phyloP scores from a whole-genome alignment of 2,113 vertebrate genomes.

The Dromiciops gliroides region DNA sequence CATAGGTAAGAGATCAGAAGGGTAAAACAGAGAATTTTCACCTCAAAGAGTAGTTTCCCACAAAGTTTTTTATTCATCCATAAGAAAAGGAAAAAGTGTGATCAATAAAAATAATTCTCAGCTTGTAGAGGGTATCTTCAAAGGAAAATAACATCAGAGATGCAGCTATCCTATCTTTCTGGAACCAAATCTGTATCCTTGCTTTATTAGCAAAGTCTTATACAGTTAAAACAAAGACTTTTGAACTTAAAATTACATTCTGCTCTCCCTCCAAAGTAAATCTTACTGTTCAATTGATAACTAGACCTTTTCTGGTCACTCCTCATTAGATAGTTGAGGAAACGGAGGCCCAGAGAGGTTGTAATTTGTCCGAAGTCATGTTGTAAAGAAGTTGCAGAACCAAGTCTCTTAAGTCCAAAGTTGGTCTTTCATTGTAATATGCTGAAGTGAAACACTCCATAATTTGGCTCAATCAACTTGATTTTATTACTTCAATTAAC shows the following conservation, averaged over 20 bases:
- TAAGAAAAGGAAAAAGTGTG: neutral
- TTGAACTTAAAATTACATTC: neutral
- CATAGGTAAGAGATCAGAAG: no score
- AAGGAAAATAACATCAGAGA: neutral
- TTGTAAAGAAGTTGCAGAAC: no score
- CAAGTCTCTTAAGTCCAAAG: no score
- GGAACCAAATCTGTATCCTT: neutral
- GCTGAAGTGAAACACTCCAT: neutral
- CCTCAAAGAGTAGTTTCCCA: no score
- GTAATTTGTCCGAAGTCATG: no score
- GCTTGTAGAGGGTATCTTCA: neutral
- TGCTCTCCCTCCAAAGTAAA: neutral
- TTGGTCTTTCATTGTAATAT: neutral
- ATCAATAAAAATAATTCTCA: neutral
- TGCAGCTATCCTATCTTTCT: neutral
- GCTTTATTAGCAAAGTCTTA: no score
- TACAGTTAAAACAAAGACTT: neutral
- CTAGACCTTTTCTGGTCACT: no score
- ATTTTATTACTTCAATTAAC: neutral
- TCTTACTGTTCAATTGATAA: neutral
- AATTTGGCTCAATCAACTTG: neutral
- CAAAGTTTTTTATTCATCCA: no score
- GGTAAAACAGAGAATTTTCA: no score
- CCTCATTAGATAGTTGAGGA: no score
- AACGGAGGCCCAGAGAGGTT: no score